Conservation (phyloP, 2,797 vertebrate genomes). For the Menidia menidia region DNA sequence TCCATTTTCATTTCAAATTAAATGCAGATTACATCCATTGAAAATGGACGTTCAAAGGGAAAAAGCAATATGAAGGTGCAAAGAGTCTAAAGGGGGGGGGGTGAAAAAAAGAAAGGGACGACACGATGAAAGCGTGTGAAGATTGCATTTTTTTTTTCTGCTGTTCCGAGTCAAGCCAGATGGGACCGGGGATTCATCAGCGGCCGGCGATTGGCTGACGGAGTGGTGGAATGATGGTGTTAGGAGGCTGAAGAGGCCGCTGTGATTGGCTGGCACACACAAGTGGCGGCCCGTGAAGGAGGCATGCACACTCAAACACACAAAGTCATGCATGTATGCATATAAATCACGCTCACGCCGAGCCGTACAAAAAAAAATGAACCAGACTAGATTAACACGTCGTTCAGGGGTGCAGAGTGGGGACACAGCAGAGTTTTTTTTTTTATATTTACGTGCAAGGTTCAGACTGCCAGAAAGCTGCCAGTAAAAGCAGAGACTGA, state of each 20-base stretch:
- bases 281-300: constrained; percentile 17
- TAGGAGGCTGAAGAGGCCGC: constrained; percentile 48
- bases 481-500: constrained; percentile 42
- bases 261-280: constrained; percentile 67
- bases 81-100: neutral
- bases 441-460: constrained; percentile 36
- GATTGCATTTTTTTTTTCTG: constrained; percentile 25
- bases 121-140: constrained; percentile 45
- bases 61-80: constrained; percentile 9
- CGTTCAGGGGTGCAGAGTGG: neutral
- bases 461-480: constrained; percentile 37
- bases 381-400: neutral
- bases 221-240: constrained; percentile 77
- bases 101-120: constrained; percentile 14
- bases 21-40: neutral
- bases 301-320: constrained; percentile 11
- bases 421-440: neutral
- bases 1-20: constrained; percentile 1
- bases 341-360: constrained; percentile 3
- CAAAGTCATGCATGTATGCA: constrained; percentile 20
- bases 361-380: constrained; percentile 3
- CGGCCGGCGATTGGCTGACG: constrained; percentile 70
- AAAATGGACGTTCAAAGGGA: neutral
- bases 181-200: constrained; percentile 62
- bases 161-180: constrained; percentile 55